Conservation (phyloP, 2,888 invertebrate genomes). For the Drosophila tanythrix region DNA sequence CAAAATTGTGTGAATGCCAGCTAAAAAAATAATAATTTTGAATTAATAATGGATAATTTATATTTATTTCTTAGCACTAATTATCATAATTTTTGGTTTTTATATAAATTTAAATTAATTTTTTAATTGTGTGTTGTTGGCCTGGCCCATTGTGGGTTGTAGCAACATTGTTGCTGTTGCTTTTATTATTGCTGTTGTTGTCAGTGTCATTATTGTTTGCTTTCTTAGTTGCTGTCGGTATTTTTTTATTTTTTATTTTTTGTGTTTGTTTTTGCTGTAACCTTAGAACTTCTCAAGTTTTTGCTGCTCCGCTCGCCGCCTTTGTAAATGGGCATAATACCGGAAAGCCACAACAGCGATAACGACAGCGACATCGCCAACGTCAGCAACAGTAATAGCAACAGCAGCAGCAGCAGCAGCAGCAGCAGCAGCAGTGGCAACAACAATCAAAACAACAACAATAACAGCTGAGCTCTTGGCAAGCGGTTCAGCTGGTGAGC, state of each 20-base stretch:
- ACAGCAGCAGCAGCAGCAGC: conserved; percentile 4
- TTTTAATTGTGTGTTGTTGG: neutral
- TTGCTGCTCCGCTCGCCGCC: conserved; percentile 56
- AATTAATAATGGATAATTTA: neutral
- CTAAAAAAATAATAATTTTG: neutral
- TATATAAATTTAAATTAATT: neutral
- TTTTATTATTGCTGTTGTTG: conserved; percentile 36
- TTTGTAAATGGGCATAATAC: conserved; percentile 80
- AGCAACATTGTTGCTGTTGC: conserved; percentile 2
- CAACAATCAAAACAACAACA: conserved; percentile 39
- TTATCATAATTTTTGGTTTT: neutral
- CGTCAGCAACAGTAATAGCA: conserved; percentile 5
- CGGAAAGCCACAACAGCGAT: conserved; percentile 76
- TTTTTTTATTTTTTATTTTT: conserved; percentile 25
- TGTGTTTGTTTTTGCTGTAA: conserved; percentile 47
- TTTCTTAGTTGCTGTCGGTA: conserved; percentile 56
- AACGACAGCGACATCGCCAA: conserved; percentile 40
- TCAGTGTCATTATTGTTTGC: conserved; percentile 61
- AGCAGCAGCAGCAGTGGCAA: conserved; percentile 24
- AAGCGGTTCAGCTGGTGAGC: conserved; percentile 53
- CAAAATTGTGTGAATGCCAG: neutral
- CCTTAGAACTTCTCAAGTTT: conserved; percentile 73
- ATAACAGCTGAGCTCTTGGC: conserved; percentile 71
- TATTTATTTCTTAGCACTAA: neutral
- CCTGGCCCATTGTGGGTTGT: conserved; percentile 28